Conservation (phyloP, 2,113 vertebrate genomes). For the Hyla sarda region DNA sequence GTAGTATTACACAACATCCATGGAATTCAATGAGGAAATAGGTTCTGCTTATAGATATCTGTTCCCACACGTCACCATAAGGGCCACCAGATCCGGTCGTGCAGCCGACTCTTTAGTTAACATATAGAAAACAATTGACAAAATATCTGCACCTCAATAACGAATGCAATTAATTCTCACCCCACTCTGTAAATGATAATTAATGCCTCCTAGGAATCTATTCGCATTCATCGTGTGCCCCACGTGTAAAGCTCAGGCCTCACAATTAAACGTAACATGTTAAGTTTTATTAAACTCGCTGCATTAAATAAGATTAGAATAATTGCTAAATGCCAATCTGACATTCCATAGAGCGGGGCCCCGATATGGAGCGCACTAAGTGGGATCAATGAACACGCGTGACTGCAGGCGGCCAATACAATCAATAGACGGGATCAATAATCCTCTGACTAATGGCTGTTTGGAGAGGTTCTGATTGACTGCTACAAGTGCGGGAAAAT, state of each 20-base stretch:
- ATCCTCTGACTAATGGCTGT: neutral
- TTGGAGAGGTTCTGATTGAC: neutral
- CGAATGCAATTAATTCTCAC: slow-evolving; percentile 31
- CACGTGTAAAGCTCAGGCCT: neutral
- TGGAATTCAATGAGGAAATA: no score
- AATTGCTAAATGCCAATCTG: slow-evolving; percentile 39
- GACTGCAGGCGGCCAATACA: neutral
- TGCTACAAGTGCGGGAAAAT: neutral
- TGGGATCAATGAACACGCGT: slow-evolving; percentile 24
- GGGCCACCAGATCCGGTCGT: neutral
- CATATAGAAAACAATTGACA: neutral
- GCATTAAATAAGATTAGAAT: slow-evolving; percentile 33
- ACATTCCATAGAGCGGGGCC: neutral
- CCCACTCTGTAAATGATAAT: slow-evolving; percentile 5
- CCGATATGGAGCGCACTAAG: neutral
- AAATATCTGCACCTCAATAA: neutral
- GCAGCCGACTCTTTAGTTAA: neutral
- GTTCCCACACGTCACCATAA: no score
- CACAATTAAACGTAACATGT: slow-evolving; percentile 30
- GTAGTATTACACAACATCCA: no score
- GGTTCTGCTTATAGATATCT: no score
- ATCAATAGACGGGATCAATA: slow-evolving; percentile 38
- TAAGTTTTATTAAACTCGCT: neutral
- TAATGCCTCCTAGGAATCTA: slow-evolving; percentile 25
- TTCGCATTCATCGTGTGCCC: neutral